These are phyloP conservation scores for Apomyelois bistriatella DNA, from an alignment of 2,888 invertebrate species.

Conservation along the genomic window DNA sequence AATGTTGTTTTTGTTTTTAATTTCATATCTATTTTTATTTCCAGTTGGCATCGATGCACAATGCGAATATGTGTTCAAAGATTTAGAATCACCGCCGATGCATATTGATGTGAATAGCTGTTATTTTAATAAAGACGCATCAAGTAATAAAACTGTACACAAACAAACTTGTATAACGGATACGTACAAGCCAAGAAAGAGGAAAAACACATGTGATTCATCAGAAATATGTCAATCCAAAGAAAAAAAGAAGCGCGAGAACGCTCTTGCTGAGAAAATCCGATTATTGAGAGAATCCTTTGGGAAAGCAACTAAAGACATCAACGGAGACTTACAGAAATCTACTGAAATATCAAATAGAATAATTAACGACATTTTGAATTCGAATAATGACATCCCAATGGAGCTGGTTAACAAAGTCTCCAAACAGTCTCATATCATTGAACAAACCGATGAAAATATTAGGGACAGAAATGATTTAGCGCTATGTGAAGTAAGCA, in stretches of 20 bases:
- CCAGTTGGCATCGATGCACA: slow-evolving; percentile 76
- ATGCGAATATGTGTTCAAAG: slow-evolving; percentile 52
- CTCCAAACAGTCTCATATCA: background rate
- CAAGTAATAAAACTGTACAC: slow-evolving; percentile 20
- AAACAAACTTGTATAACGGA: slow-evolving; percentile 45
- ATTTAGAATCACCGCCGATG: slow-evolving; percentile 29
- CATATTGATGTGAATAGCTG: background rate
- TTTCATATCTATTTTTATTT: slow-evolving; percentile 29
- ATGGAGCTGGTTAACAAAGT: background rate
- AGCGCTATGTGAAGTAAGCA: background rate
- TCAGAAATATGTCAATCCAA: slow-evolving; percentile 38
- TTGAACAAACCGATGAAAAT: background rate
- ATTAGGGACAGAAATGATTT: background rate
- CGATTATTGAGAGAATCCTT: slow-evolving; percentile 51
- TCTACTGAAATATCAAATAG: slow-evolving; percentile 29
- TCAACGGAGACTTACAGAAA: slow-evolving; percentile 34
- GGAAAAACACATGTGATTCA: slow-evolving; percentile 35
- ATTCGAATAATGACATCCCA: background rate
- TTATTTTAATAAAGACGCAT: slow-evolving; percentile 10
- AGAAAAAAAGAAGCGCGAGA: slow-evolving; percentile 62
- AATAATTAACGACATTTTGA: slow-evolving; percentile 26
- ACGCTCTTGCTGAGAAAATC: slow-evolving; percentile 46
- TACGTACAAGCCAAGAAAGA: slow-evolving; percentile 50
- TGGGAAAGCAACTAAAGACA: slow-evolving; percentile 38
- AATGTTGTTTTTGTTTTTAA: too few relatives aligned